Evolutionary conservation across 35 echinoderm and acorn worm species (phyloP), one percentile per base, ranked within the genome.

Genomic region (Apostichopus californicus): DNA sequence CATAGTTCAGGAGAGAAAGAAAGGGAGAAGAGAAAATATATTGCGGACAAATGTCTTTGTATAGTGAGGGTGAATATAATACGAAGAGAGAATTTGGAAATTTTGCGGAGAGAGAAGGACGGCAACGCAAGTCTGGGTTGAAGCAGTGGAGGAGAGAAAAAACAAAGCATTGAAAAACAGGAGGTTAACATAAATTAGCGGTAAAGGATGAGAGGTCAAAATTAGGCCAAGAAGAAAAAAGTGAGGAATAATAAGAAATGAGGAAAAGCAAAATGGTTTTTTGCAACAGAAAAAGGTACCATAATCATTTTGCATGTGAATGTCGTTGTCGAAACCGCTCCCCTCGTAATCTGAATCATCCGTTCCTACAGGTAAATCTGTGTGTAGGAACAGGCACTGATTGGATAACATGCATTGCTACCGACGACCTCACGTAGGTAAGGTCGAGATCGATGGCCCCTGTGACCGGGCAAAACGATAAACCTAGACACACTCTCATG

Each of bases 281-380:
- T 60, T 89, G 60, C 86, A 89, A 89, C 86, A 73, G 60, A 73
- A 93, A 77, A 77, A 46, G 73, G 86, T 93, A 93, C 92, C 92
- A 93, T 93, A 86, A 93, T 93, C 92, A 65, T 77, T 86, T 77
- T 77, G 90, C 90, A 79, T 73, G 63, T 87, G 92, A 46, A 61
- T 18, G 70, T 93, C 82, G 23, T 57, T 17, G 81, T 77, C 28
- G 34, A 46, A 46, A 28, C 86, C 82, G 84, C 81, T 68, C n/a
- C 60, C 79, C 61, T 81, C 61, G 17, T 9, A 54, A 7, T 89
- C 86, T 13, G 60, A 66, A 64, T 89, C 86, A 55, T 89, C 86
- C 4, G 57, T 14, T 12, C 64, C 86, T 68, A 73, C 61, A 3
- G 86, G 26, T 52, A 72, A 14, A 68, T 89, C 86, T 89, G 86